Base-by-base conservation (phyloP, 2,113 vertebrate genomes). In the Nicator chloris region DNA sequence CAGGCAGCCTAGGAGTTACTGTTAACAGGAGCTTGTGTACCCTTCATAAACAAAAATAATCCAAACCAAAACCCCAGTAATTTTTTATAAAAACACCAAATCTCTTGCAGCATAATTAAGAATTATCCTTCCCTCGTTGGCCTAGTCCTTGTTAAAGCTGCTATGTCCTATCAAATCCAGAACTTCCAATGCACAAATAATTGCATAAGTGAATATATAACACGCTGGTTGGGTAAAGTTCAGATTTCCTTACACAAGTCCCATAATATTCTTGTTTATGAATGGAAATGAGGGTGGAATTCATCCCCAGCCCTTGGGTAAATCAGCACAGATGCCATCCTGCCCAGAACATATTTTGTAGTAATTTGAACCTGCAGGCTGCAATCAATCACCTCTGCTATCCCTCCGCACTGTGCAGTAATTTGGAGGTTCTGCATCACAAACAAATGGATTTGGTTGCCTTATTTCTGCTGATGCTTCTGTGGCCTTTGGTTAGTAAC, bases 361-460 rank as follows among this genome's bases (percentile, higher is more conserved):
- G n/a, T 64, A 45, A 47, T 57, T 83, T 53, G 60, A 92, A 47
- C 33, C 33, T 12, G 9, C 27, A 82, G 61, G 30, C 45, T 83
- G 63, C 75, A 79, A 76, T 70, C 75, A 79, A 76, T 70, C 57
- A 76, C 37, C 80, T 81, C 47, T 71, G 42, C 71, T 56, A 4
- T 64, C 37, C 33, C 50, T 78, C 65, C 31, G 45, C 39, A 60
- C 51, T n/a, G 64, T 51, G 59, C 40, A 63, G 82, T 86, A 66
- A 64, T 64, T 44, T 70, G 40, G 68, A 79, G 72, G 68, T 81
- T 95, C 94, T 90, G 69, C 94, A 94, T 86, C 86, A 86, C 65
- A 93, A 10, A 11, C 2, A 1, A 77, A 61, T 39, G 82, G 92
- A 95, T 95, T 83, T 83, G 88, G 93, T 86, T 85, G 92, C 90